These are phyloP conservation scores for Muntiacus muntjak DNA, from an alignment of 2,113 vertebrate genomes.

Conservation along the genomic window DNA sequence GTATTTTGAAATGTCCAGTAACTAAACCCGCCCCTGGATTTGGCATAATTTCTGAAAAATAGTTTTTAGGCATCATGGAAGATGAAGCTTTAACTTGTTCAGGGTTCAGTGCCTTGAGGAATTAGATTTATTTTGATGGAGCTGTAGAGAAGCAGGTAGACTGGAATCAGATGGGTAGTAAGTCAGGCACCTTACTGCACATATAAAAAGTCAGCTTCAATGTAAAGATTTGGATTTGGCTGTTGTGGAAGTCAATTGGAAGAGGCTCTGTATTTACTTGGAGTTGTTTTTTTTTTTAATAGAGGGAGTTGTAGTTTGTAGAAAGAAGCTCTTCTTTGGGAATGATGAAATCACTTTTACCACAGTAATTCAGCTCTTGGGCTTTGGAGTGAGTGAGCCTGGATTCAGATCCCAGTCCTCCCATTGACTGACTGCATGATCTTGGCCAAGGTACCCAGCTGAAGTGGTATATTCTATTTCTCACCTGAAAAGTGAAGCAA, in stretches of 20 bases:
- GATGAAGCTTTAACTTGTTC: background rate
- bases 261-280: background rate
- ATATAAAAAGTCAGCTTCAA: background rate
- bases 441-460: background rate
- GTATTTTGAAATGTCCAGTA: conserved; percentile 37
- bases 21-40: background rate
- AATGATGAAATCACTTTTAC: background rate
- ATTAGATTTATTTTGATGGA: background rate
- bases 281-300: background rate
- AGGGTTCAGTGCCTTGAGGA: background rate
- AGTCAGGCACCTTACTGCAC: background rate
- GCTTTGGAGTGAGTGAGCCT: background rate
- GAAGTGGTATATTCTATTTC: background rate
- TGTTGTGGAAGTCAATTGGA: background rate
- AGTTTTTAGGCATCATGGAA: background rate
- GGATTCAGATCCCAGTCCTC: background rate
- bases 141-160: background rate
- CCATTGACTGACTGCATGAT: background rate
- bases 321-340: background rate
- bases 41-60: conserved; percentile 29
- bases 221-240: background rate
- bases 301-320: background rate
- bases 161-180: background rate
- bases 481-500: background rate
- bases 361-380: background rate